Percentiles rank a stretch among this genome's conserved stretches.
phyloP scores from a whole-genome alignment of 1,140 invertebrate species.

The Platyscapa corneri region DNA sequence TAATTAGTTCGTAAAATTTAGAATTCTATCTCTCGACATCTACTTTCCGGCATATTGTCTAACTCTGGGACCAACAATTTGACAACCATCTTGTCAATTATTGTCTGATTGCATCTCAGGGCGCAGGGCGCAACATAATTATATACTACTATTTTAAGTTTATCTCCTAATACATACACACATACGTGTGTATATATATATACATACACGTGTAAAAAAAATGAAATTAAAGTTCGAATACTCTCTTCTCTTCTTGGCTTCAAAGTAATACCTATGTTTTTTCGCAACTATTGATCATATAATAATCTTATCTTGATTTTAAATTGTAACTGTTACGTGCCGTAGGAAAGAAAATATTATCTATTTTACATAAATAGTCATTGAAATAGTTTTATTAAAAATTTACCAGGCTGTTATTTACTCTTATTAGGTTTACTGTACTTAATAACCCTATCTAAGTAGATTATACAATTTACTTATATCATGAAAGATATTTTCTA shows the following conservation, averaged over 20 bases:
- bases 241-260: slow-evolving; percentile 5
- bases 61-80: neutral
- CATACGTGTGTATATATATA: too few species aligned
- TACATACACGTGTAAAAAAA: neutral
- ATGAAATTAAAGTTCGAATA: slow-evolving; percentile 17
- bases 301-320: neutral
- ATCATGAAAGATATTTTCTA: neutral
- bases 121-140: slow-evolving; percentile 2
- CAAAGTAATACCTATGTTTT: neutral
- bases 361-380: neutral
- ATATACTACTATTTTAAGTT: neutral
- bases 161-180: neutral
- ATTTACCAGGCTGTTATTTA: neutral
- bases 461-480: neutral
- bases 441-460: neutral
- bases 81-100: neutral
- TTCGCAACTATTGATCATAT: neutral
- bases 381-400: neutral
- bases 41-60: neutral
- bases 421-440: neutral
- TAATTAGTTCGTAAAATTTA: too few species aligned
- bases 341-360: neutral
- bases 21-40: too few species aligned
- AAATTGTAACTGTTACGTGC: neutral
- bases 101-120: neutral